A percentile compares a stretch with the other conserved stretches of the same genome.
These are phyloP conservation scores for Furcifer pardalis DNA, from an alignment of 2,797 vertebrate species.

Conservation along the genomic window DNA sequence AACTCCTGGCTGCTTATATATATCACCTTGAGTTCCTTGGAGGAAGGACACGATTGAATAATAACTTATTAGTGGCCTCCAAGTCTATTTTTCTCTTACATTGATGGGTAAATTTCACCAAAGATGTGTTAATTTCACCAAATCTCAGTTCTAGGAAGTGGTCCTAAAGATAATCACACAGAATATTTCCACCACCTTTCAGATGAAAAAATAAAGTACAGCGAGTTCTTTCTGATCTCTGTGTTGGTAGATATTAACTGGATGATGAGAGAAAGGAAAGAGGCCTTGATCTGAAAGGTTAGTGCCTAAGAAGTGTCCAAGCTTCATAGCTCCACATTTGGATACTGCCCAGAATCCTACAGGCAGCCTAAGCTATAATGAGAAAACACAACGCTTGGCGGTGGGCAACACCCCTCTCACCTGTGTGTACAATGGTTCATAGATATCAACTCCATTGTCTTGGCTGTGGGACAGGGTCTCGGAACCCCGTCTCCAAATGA, in stretches of 20 bases:
- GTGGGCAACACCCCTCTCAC: constrained; percentile 64
- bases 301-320: background rate
- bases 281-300: background rate
- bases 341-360: background rate
- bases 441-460: constrained; percentile 97
- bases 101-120: background rate
- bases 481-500: constrained; percentile 94
- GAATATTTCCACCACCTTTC: background rate
- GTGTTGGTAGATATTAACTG: background rate
- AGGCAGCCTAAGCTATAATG: background rate
- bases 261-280: background rate
- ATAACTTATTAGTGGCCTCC: background rate
- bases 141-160: background rate
- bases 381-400: background rate
- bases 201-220: background rate
- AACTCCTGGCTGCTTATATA: no score
- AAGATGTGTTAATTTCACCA: background rate
- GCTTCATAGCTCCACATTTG: background rate
- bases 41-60: background rate
- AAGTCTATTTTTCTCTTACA: background rate
- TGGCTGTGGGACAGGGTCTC: constrained; percentile 91
- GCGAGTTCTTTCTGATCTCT: background rate
- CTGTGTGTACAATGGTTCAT: constrained; percentile 98
- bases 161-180: background rate
- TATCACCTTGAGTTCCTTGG: background rate